phyloP scores from a whole-genome alignment of 2,888 invertebrate species.

The Sepiola atlantica region DNA sequence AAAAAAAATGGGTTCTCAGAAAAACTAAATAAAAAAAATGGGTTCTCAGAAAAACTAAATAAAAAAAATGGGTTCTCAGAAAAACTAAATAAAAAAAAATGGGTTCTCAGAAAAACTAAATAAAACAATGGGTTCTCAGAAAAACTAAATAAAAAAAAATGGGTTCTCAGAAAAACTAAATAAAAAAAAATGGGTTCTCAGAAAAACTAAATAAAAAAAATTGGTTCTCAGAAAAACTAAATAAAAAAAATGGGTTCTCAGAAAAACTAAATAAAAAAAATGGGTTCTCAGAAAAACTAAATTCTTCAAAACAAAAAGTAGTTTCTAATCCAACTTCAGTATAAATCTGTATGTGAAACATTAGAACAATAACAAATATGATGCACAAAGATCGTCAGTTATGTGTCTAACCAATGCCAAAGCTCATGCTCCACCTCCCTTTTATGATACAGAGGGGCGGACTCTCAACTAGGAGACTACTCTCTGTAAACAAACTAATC shows the following conservation, averaged over 20 bases:
- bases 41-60: too few species aligned
- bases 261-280: too few species aligned
- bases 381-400: not conserved
- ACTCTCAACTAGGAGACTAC: too few species aligned
- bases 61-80: not conserved
- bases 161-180: not conserved
- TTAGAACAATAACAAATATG: not conserved
- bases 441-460: too few species aligned
- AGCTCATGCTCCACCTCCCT: too few species aligned
- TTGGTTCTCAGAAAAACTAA: too few species aligned
- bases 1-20: not conserved
- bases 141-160: not conserved
- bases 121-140: not conserved
- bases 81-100: not conserved
- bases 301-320: not conserved
- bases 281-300: not conserved
- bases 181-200: not conserved
- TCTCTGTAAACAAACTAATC: too few species aligned
- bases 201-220: not conserved
- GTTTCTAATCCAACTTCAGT: not conserved
- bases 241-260: not conserved
- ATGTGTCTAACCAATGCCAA: not conserved
- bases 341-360: not conserved
- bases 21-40: too few species aligned
- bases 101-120: not conserved